These are phyloP conservation scores for Drosophila conformis DNA, from an alignment of 2,888 invertebrate genomes.

Conservation along the genomic window DNA sequence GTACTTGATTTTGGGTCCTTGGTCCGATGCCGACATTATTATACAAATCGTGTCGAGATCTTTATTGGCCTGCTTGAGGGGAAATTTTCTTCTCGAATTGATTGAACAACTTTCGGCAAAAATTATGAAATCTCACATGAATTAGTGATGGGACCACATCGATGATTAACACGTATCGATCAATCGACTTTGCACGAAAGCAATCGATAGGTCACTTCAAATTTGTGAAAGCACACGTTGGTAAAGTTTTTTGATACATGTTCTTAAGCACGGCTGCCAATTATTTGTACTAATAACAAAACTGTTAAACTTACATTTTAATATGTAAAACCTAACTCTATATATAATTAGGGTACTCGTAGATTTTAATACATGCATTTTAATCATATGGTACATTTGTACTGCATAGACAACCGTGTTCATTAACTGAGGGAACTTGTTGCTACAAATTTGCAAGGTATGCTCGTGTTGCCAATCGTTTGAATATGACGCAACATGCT, in stretches of 20 bases:
- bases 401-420: not conserved
- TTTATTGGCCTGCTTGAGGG: constrained; percentile 4
- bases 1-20: constrained; percentile 82
- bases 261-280: not conserved
- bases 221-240: not conserved
- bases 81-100: constrained; percentile 6
- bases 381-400: not conserved
- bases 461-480: not conserved
- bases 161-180: constrained; percentile 18
- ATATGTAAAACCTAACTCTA: not conserved
- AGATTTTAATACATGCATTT: not conserved
- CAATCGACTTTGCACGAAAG: not conserved
- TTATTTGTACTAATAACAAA: not conserved
- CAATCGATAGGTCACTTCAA: constrained; percentile 3
- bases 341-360: not conserved
- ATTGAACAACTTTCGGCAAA: constrained; percentile 32
- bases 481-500: constrained; percentile 3
- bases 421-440: not conserved
- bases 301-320: not conserved
- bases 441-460: constrained; percentile 1
- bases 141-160: constrained; percentile 22
- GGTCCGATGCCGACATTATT: constrained; percentile 80
- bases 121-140: constrained; percentile 65
- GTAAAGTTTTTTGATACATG: not conserved
- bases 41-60: constrained; percentile 14